Evolutionary conservation across 2,113 vertebrate species (phyloP), one percentile per base, ranked within the genome.

Genomic region (Myxocyprinus asiaticus): DNA sequence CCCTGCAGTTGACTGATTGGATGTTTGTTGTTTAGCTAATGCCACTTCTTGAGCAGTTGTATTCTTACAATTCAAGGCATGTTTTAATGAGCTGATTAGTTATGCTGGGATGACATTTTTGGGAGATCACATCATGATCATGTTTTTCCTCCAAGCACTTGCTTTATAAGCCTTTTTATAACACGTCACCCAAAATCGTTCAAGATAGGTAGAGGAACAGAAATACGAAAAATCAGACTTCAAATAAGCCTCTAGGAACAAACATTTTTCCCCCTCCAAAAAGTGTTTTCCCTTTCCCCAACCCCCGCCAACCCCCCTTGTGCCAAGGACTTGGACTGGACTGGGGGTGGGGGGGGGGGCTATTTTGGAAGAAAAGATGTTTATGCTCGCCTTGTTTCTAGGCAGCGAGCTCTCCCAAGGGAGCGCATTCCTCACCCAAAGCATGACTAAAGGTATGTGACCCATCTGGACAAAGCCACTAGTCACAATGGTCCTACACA

Each of bases 301-400:
- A 33, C 22, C 22, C 22, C 22, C 1, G 22, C 77, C 68, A 48
- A 65, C 63, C 66, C 55, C 82, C 82, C 75, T 33, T 75, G 83
- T 77, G 85, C 84, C 12, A 45, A 47, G 76, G 12, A 56, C 14
- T 56, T 88, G n/a, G n/a, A n/a, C n/a, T n/a, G n/a, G n/a, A n/a
- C n/a, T n/a, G n/a, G n/a, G n/a, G 67, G 6, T n/a, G n/a, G 65
- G 12, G 4, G 7, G 17, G 85, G 82, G 84, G 73, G 79, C n/a
- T n/a, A n/a, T n/a, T 61, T 58, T 4, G 67, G 87, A 83, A 76
- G 89, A 86, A 87, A 73, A 91, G 89, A 90, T 94, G 94, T 93
- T 94, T 94, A 94, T 83, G 82, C 93, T 92, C 88, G 88, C 87
- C 89, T 89, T 88, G 91, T 92, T 94, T 94, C 90, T 89, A 90